Evolutionary conservation across 1,140 invertebrate species (phyloP).

Genomic region (Lethrus apterus): DNA sequence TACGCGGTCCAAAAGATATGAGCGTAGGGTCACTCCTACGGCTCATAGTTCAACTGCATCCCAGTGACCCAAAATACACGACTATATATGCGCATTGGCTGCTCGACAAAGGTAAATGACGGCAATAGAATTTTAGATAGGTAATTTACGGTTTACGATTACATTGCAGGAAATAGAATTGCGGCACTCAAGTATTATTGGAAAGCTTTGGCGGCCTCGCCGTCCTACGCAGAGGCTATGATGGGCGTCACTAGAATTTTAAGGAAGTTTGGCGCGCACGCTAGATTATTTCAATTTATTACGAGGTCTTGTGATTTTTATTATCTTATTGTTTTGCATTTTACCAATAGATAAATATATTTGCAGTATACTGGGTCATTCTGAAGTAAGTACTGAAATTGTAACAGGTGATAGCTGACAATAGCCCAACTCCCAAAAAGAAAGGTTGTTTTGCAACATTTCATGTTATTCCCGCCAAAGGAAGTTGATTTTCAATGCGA

Average conservation of each 20-base stretch:
- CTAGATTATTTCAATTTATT: conserved; percentile 55
- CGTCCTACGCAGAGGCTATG: conserved; percentile 47
- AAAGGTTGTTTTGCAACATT: no score
- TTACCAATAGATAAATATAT: no score
- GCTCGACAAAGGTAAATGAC: conserved; percentile 50
- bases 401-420: no score
- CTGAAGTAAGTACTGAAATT: no score
- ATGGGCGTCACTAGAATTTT: conserved; percentile 51
- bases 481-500: no score
- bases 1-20: conserved; percentile 45
- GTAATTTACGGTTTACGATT: not conserved
- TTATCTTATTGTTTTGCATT: no score
- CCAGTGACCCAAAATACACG: conserved; percentile 58
- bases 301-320: no score
- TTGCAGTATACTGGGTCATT: no score
- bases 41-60: conserved; percentile 54
- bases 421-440: no score
- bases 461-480: no score
- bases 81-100: conserved; percentile 62
- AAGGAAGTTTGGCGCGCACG: conserved; percentile 53
- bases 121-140: conserved; percentile 8
- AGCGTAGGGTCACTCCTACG: conserved; percentile 47
- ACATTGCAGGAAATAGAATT: conserved; percentile 41
- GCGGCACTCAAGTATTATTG: conserved; percentile 52
- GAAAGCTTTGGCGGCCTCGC: conserved; percentile 46